These are phyloP conservation scores for Echeneis naucrates DNA, from an alignment of 2,797 vertebrate genomes.

Conservation along the genomic window DNA sequence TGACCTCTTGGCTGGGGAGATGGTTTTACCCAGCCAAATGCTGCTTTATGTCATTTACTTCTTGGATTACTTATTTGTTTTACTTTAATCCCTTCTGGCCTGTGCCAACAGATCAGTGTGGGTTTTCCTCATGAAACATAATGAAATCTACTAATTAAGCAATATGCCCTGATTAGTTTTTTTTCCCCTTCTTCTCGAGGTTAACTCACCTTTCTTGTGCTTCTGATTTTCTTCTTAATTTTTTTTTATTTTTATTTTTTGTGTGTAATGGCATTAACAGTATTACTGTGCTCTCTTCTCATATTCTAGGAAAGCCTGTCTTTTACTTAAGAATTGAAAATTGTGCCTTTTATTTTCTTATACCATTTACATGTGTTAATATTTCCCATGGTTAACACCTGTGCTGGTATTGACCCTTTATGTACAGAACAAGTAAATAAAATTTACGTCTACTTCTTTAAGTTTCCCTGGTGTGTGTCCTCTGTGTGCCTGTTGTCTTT, in stretches of 20 bases:
- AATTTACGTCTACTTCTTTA: constrained; percentile 90
- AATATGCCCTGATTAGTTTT: constrained; percentile 78
- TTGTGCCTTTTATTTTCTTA: constrained; percentile 97
- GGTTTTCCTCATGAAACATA: constrained; percentile 63
- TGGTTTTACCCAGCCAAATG: constrained; percentile 70
- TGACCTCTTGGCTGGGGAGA: constrained; percentile 77
- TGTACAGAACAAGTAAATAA: constrained; percentile 97
- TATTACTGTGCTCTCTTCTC: constrained; percentile 94
- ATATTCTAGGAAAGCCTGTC: constrained; percentile 90
- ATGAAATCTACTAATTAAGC: constrained; percentile 79
- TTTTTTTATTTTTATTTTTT: too few species aligned
- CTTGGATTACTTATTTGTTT: constrained; percentile 63
- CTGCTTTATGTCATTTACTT: constrained; percentile 83
- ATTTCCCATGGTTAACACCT: constrained; percentile 91
- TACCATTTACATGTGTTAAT: constrained; percentile 89
- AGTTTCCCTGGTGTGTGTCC: constrained; percentile 46
- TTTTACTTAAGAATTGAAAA: constrained; percentile 86
- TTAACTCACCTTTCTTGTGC: constrained; percentile 73
- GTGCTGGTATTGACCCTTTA: constrained; percentile 89
- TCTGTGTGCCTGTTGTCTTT: constrained; percentile 1
- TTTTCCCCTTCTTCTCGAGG: constrained; percentile 61
- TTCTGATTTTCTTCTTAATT: constrained; percentile 83
- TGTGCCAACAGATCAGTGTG: constrained; percentile 41
- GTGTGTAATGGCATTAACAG: constrained; percentile 96
- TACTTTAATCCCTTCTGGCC: constrained; percentile 49